Base-by-base conservation (phyloP, 2,888 invertebrate species). In the Cybosia mesomella region DNA sequence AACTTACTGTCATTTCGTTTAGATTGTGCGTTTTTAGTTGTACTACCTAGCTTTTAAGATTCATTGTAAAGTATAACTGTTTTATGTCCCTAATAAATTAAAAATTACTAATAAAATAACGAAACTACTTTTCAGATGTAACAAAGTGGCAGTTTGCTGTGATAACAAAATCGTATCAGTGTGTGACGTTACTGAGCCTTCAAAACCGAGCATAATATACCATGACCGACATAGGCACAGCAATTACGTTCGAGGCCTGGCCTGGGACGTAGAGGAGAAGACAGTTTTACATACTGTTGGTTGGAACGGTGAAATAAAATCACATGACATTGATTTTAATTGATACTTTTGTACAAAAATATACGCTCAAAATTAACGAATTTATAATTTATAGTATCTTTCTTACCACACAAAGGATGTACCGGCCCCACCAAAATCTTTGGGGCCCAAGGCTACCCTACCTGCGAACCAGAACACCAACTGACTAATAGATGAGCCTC, bases 301-400 rank as follows among this genome's bases (percentile, higher is more conserved):
- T n/a, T 96, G 96, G 96, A 96, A 96, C 77, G 92, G 93, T 60
- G 88, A 90, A 73, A 83, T 96, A 21, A 88, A 90, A 70, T 87
- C 88, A 15, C 95, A 96, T 74, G 82, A 72, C 28, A 66, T 92
- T 71, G 69, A 66, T 24, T 82, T 79, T 75, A 76, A 80, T 55
- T 83, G 71, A 68, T 57, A 63, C 18, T 54, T 34, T 59, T 55
- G 28, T 57, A 63, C 22, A 18, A 49, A 15, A 24, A 59, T 28
- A 22, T 49, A n/a, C 24, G 22, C 36, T 2, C 15, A 61, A 55
- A 59, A 54, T 57, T 24, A 8, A 66, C 32, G 13, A 34, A 7
- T 53, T 53, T 36, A n/a, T 36, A n/a, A 49, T 18, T 15, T 5
- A 5, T 28, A 28, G 3, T 43, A n/a, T 43, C n/a, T 15, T 43